These are phyloP conservation scores for Orthosia gracilis DNA, from an alignment of 2,888 invertebrate genomes.

Conservation along the genomic window DNA sequence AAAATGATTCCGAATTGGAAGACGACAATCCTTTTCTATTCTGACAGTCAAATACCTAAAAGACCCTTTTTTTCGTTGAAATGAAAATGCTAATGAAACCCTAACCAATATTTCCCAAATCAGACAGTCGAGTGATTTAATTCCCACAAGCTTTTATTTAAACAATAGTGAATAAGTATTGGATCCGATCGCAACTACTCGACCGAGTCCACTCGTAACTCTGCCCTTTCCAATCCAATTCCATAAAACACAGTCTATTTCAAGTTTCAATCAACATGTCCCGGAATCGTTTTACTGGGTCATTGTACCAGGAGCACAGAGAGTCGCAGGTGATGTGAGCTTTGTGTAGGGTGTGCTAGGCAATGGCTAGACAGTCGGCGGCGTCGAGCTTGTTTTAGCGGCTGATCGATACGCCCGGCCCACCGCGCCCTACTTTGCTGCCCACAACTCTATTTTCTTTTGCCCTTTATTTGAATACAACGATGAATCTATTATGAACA, in stretches of 20 bases:
- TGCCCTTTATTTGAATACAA: conserved; percentile 78
- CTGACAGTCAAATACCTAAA: conserved; percentile 24
- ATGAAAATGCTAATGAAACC: conserved; percentile 45
- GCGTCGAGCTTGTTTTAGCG: conserved; percentile 85
- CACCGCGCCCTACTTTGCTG: conserved; percentile 86
- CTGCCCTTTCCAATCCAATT: conserved; percentile 75
- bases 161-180: conserved; percentile 55
- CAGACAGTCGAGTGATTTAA: conserved; percentile 40
- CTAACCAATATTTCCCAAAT: conserved; percentile 45
- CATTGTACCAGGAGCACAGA: conserved; percentile 83
- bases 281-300: conserved; percentile 83
- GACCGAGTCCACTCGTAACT: conserved; percentile 61
- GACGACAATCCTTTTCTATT: conserved; percentile 6
- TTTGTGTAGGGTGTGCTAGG: conserved; percentile 79
- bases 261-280: conserved; percentile 81
- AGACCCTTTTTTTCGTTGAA: conserved; percentile 37
- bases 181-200: conserved; percentile 53
- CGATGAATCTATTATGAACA: conserved; percentile 73
- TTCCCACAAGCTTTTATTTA: conserved; percentile 57
- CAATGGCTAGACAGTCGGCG: conserved; percentile 82
- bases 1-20: conserved; percentile 16
- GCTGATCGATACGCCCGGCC: conserved; percentile 87
- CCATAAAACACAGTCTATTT: conserved; percentile 78
- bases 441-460: conserved; percentile 83
- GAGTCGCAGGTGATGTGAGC: conserved; percentile 79